Percentiles rank a stretch among this genome's conserved stretches.
phyloP scores from a whole-genome alignment of 2,113 vertebrate genomes.

The Rafetus swinhoei region DNA sequence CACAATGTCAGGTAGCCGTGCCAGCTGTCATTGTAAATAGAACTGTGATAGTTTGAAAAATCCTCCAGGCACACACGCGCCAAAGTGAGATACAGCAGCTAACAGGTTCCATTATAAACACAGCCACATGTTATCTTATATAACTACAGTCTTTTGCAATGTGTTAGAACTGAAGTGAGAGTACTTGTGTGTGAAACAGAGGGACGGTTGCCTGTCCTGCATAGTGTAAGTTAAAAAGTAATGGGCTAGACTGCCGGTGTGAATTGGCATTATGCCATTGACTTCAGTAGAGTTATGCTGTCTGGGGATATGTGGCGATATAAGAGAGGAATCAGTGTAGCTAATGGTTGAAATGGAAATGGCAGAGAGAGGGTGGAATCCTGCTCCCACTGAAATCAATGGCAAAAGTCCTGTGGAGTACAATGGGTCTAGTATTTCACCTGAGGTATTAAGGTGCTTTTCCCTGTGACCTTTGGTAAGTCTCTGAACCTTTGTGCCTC shows the following conservation, averaged over 20 bases:
- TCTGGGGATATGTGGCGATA: not conserved
- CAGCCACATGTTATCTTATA: not conserved
- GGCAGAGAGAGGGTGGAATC: not conserved
- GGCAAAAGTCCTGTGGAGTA: not conserved
- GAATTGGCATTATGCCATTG: not conserved
- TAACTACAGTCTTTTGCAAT: not conserved
- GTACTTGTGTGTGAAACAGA: not conserved
- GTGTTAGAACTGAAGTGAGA: not conserved
- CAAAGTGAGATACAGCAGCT: not conserved
- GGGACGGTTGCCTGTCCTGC: not conserved
- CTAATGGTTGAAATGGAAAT: not conserved
- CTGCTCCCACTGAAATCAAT: not conserved
- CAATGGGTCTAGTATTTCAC: rapidly evolving
- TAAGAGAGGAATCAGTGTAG: not conserved
- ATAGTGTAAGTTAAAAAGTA: not conserved
- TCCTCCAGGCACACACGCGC: not conserved
- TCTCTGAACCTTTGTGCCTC: not conserved
- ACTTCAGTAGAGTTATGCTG: not conserved
- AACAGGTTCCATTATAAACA: not conserved
- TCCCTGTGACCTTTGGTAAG: not conserved
- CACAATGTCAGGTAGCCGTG: slow-evolving; percentile 28
- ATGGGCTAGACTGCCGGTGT: not conserved
- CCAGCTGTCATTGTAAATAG: slow-evolving; percentile 53
- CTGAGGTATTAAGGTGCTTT: not conserved
- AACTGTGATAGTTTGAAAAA: not conserved